Percentiles rank a stretch among this genome's conserved stretches.
phyloP scores from a whole-genome alignment of 2,888 invertebrate genomes.

The Hipparchia semele region DNA sequence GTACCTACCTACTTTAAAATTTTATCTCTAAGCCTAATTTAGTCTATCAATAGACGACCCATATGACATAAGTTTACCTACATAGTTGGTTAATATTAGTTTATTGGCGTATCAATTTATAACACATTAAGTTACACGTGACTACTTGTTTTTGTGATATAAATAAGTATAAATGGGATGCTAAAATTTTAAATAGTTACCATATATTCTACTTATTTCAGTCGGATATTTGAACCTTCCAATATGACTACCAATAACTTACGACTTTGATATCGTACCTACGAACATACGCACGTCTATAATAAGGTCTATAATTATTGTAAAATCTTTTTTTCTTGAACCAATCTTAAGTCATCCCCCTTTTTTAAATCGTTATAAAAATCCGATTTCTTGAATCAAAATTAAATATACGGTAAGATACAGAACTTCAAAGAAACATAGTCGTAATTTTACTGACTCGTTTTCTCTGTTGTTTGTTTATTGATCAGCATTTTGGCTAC shows the following conservation, averaged over 20 bases:
- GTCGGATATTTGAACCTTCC: neutral
- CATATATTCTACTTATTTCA: too few species aligned
- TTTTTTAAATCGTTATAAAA: too few species aligned
- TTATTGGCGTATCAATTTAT: too few species aligned
- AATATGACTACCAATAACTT: neutral
- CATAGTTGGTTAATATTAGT: constrained; percentile 5
- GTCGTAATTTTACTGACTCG: neutral
- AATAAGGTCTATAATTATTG: neutral
- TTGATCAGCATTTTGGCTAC: constrained; percentile 39
- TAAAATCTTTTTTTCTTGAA: too few species aligned
- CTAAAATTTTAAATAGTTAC: too few species aligned
- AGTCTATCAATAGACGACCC: constrained; percentile 9
- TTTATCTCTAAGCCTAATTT: constrained; percentile 22
- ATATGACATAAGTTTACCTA: neutral
- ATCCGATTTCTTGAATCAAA: too few species aligned
- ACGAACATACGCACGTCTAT: neutral
- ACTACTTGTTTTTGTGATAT: too few species aligned
- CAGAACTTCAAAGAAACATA: neutral
- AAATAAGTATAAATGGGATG: too few species aligned
- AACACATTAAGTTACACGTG: too few species aligned
- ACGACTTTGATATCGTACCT: too few species aligned
- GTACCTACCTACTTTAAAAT: neutral
- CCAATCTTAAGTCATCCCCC: too few species aligned
- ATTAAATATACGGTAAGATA: neutral
- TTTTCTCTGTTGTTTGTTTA: constrained; percentile 8